Evolutionary conservation across 2,888 invertebrate genomes (phyloP), one percentile per base, ranked within the genome.

Genomic region (Cremastinae sp.): DNA sequence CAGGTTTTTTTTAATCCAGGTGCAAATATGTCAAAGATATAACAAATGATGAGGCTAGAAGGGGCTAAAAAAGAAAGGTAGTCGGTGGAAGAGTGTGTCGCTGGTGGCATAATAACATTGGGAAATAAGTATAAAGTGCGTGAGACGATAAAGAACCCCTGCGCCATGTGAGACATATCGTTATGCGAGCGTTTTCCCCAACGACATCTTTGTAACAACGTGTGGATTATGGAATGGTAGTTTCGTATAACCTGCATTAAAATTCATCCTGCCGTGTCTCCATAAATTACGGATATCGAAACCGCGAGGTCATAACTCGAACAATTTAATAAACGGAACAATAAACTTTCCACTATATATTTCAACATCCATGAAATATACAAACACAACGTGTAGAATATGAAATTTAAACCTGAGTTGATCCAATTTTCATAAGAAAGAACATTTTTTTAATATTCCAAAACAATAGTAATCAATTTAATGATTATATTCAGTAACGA

Each of bases 171-270:
- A 75, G 62, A 66, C 49, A 62, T 58, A 45, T 18, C 61, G 22
- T 62, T 35, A 53, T 49, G 41, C n/a, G n/a, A 49, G 49, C 59
- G 51, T 45, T 35, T 41, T 3, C 49, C 14, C 22, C 5, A 39
- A 55, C 22, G 47, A 49, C 66, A 41, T 37, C 55, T 65, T 14
- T 45, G 49, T 49, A 64, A 39, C 45, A 65, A 61, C 65, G 53
- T n/a, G 45, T 47, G 47, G n/a, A 45, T 55, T 51, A 64, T 55
- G 56, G 49, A 56, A 66, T 16, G 12, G 49, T 49, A 65, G 61
- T 66, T 66, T 66, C 51, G 58, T 61, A 16, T 55, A 51, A 56
- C 47, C 14, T 56, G 41, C 65, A 71, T 75, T 71, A 71, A 68
- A 49, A 66, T 55, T 53, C 58, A 70, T 64, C 12, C 18, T 18